Percentiles rank a stretch among this genome's conserved stretches.
phyloP scores from a whole-genome alignment of 2,888 invertebrate genomes.

The Altica lythri region DNA sequence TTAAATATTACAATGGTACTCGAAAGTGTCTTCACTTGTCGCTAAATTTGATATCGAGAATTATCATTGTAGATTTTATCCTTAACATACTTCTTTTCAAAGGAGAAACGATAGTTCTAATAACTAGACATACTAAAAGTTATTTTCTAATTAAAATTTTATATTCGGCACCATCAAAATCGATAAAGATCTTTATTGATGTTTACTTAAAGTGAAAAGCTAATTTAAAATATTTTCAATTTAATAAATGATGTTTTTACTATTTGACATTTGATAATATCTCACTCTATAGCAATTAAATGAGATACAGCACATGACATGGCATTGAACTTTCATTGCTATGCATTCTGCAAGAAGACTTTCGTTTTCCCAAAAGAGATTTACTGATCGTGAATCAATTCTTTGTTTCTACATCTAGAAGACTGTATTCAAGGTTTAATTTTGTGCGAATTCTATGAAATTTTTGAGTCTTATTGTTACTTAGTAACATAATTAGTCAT shows the following conservation, averaged over 20 bases:
- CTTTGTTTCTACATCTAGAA: too few relatives aligned
- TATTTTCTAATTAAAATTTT: conserved; percentile 2
- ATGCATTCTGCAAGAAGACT: conserved; percentile 33
- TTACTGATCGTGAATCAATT: conserved; percentile 28
- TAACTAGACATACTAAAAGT: too few relatives aligned
- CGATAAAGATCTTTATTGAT: conserved; percentile 3
- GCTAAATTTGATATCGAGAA: too few relatives aligned
- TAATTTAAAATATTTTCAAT: conserved; percentile 3
- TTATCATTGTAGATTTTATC: too few relatives aligned
- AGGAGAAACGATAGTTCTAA: too few relatives aligned
- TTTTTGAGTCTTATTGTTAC: too few relatives aligned
- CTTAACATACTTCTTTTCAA: too few relatives aligned
- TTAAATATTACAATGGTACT: too few relatives aligned
- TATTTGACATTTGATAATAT: conserved; percentile 17
- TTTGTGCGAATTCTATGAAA: too few relatives aligned
- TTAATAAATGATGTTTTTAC: conserved; percentile 10
- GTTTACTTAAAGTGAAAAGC: conserved; percentile 18
- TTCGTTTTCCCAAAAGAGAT: conserved; percentile 39
- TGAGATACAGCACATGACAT: conserved; percentile 30
- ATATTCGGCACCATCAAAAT: conserved; percentile 2
- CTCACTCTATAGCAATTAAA: conserved; percentile 17
- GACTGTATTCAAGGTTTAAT: too few relatives aligned
- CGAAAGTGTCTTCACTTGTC: too few relatives aligned
- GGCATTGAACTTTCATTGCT: conserved; percentile 40
- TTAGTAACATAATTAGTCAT: too few relatives aligned